phyloP scores from a whole-genome alignment of 2,113 vertebrate genomes.

The Megaptera novaeangliae region DNA sequence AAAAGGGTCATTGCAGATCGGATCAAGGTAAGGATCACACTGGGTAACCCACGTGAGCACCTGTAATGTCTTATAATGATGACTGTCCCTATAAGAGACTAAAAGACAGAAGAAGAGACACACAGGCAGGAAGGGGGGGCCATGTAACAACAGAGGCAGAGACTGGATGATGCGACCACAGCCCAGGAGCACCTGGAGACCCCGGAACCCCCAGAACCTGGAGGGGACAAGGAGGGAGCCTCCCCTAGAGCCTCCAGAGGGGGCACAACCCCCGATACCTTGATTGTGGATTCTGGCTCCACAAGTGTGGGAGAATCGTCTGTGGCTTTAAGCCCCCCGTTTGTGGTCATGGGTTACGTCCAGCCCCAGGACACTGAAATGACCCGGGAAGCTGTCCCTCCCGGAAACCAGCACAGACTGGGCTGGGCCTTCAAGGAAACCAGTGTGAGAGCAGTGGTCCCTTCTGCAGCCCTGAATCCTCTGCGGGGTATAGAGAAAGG shows the following conservation, averaged over 20 bases:
- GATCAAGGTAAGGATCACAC: not conserved
- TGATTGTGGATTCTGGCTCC: accelerated
- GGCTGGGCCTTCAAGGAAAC: not conserved
- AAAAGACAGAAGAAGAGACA: not conserved
- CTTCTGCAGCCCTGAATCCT: accelerated
- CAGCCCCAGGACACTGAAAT: not conserved
- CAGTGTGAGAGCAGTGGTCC: accelerated
- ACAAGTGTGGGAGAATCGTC: not conserved
- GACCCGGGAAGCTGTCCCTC: not conserved
- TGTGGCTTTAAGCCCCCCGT: not conserved
- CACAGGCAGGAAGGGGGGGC: not conserved
- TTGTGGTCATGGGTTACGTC: accelerated
- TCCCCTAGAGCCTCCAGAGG: not conserved
- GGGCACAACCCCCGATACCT: accelerated
- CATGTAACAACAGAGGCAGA: accelerated
- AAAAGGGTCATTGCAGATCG: not conserved
- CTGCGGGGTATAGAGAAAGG: not conserved
- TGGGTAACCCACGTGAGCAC: no score
- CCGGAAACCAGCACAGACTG: not conserved
- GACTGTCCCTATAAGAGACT: not conserved
- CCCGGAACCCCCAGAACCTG: no score
- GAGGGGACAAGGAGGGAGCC: accelerated
- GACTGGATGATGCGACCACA: not conserved
- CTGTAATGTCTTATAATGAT: not conserved
- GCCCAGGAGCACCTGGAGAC: not conserved